Evolutionary conservation across 2,113 vertebrate species (phyloP).

Genomic region (Rhinolophus sinicus): DNA sequence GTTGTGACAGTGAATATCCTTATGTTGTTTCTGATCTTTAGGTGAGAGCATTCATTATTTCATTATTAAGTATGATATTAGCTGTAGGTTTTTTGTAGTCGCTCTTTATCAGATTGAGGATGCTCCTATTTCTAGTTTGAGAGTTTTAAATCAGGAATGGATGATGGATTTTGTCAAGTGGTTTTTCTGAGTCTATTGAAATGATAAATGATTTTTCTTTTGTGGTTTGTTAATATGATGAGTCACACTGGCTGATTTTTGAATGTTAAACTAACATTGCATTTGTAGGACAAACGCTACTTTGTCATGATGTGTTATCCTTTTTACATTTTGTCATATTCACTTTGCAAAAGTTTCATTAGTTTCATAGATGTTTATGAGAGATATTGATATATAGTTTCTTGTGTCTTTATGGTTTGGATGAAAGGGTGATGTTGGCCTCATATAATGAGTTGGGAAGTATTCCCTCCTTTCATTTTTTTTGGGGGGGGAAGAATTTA

Average conservation of each 20-base stretch:
- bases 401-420: background rate
- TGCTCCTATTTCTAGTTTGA: background rate
- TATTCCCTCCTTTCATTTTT: background rate
- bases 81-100: background rate
- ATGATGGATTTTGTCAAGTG: background rate
- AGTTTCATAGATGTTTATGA: background rate
- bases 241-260: background rate
- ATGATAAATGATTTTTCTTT: slow-evolving; percentile 1
- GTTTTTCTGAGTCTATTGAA: slow-evolving; percentile 6
- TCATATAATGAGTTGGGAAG: background rate
- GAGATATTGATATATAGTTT: background rate
- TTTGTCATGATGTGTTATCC: background rate
- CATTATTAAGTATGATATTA: background rate
- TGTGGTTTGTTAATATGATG: background rate
- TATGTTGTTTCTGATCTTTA: background rate
- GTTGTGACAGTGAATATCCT: background rate
- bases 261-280: background rate
- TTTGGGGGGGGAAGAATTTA: background rate
- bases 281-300: background rate
- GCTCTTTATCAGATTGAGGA: background rate
- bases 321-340: background rate
- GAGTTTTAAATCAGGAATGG: background rate
- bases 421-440: background rate
- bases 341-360: background rate
- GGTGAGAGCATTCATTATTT: background rate